A percentile compares a stretch with the other conserved stretches of the same genome.
Evolutionary conservation across 2,888 invertebrate species (phyloP).

Genomic region (Polia nebulosa): DNA sequence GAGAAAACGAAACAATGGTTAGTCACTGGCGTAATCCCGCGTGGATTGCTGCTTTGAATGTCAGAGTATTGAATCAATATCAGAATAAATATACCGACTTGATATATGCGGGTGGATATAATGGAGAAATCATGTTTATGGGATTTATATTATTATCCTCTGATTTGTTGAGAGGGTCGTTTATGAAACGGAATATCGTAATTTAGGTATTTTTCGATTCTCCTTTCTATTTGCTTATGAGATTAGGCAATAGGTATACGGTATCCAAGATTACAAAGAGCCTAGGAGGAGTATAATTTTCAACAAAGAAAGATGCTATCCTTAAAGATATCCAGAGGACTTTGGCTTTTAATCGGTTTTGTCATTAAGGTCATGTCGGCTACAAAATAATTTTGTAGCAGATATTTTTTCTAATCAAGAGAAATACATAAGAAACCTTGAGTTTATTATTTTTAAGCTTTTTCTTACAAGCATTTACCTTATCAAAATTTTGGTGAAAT

Average conservation of each 20-base stretch:
- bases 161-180: constrained; percentile 44
- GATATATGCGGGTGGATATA: constrained; percentile 50
- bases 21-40: constrained; percentile 65
- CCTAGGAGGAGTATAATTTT: not conserved
- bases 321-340: not conserved
- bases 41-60: constrained; percentile 65
- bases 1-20: constrained; percentile 67
- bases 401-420: constrained; percentile 6
- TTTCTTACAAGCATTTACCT: not conserved
- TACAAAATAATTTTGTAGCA: not conserved
- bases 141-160: constrained; percentile 48
- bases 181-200: constrained; percentile 19
- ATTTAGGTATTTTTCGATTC: constrained; percentile 32
- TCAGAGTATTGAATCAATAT: constrained; percentile 56
- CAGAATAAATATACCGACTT: constrained; percentile 43
- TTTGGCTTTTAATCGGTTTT: constrained; percentile 25
- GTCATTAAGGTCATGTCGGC: constrained; percentile 18
- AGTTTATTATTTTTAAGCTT: not conserved
- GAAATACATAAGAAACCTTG: not conserved
- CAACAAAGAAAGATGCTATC: constrained; percentile 7
- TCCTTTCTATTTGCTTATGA: constrained; percentile 13
- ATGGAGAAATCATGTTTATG: constrained; percentile 59
- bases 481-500: not conserved
- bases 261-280: not conserved
- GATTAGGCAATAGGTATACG: not conserved